phyloP scores from a whole-genome alignment of 2,888 invertebrate genomes.

The Scrobipalpa costella region DNA sequence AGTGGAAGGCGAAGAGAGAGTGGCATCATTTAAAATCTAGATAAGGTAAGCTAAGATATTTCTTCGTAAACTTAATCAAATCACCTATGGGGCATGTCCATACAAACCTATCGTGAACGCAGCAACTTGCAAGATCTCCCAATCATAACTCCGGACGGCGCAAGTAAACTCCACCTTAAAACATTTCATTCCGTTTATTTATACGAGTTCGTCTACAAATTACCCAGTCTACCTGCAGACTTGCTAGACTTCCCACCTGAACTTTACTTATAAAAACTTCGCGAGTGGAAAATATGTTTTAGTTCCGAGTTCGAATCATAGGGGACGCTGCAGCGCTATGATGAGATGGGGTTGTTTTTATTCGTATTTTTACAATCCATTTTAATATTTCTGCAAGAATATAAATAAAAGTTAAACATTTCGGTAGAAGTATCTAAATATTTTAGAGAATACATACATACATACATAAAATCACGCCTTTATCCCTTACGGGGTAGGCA shows the following conservation, averaged over 20 bases:
- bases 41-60: too few species aligned
- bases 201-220: slow-evolving; percentile 23
- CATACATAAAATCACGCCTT: too few species aligned
- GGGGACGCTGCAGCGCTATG: neutral
- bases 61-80: neutral
- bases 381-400: neutral
- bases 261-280: slow-evolving; percentile 17
- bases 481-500: too few species aligned
- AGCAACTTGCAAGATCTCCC: slow-evolving; percentile 41
- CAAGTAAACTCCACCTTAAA: slow-evolving; percentile 22
- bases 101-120: neutral
- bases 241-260: slow-evolving; percentile 13
- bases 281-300: slow-evolving; percentile 16
- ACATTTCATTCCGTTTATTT: slow-evolving; percentile 23
- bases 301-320: neutral
- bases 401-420: too few species aligned
- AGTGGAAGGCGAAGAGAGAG: too few species aligned
- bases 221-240: neutral
- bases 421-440: too few species aligned
- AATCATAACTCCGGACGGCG: slow-evolving; percentile 62
- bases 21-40: too few species aligned
- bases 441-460: too few species aligned
- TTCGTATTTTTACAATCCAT: too few species aligned
- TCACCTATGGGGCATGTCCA: neutral
- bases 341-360: too few species aligned